Conservation (phyloP, 2,888 invertebrate species). For the Xanthorhoe designata region DNA sequence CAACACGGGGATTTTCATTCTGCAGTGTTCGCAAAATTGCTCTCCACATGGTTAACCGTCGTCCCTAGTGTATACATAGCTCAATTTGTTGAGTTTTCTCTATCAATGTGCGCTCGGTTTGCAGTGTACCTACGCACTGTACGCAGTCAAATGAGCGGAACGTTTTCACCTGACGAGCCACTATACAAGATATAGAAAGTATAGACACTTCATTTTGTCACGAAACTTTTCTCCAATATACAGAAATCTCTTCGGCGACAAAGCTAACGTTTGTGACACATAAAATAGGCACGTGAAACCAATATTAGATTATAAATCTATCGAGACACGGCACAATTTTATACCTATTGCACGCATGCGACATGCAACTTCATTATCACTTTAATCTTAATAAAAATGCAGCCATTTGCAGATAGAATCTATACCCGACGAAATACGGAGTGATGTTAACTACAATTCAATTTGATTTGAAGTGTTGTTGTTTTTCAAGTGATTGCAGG, state of each 20-base stretch:
- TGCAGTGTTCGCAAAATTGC: constrained; percentile 35
- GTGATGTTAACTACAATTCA: not conserved
- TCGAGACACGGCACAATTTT: not conserved
- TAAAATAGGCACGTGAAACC: not conserved
- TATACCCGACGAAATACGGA: not conserved
- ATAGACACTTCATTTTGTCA: constrained; percentile 44
- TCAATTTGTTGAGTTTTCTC: constrained; percentile 42
- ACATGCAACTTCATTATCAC: not conserved
- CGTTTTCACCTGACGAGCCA: constrained; percentile 66
- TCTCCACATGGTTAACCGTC: constrained; percentile 34
- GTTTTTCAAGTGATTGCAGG: not conserved
- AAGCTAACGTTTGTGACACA: not conserved
- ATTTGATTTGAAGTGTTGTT: not conserved
- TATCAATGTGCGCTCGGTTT: constrained; percentile 33
- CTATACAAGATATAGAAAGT: constrained; percentile 33
- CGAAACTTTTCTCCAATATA: constrained; percentile 40
- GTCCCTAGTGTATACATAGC: constrained; percentile 32
- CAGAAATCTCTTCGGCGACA: not conserved
- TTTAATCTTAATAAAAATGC: not conserved
- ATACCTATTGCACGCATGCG: not conserved
- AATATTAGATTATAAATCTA: constrained; percentile 1
- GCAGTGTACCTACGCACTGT: constrained; percentile 3
- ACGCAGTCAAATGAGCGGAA: constrained; percentile 52
- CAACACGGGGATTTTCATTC: constrained; percentile 22
- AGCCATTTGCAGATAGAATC: not conserved